Conservation (phyloP, 2,888 invertebrate genomes). For the Pammene aurita region DNA sequence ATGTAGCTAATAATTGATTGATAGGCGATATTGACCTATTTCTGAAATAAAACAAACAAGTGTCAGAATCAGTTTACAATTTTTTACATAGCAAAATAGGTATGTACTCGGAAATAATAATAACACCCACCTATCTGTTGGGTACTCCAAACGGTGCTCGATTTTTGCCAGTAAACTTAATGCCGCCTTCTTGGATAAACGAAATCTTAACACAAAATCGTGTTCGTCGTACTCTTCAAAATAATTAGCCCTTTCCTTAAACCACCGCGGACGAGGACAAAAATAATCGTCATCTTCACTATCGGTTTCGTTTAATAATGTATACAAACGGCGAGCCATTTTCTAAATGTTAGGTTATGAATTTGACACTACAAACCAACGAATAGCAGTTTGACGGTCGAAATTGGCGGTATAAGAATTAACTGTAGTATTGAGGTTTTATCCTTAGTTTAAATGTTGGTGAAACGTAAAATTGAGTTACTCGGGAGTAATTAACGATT, state of each 20-base stretch:
- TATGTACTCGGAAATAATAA: not conserved
- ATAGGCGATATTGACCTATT: not conserved
- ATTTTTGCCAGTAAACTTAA: not conserved
- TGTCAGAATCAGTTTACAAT: not conserved
- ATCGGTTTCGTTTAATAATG: not conserved
- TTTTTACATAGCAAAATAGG: not conserved
- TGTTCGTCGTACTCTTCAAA: not conserved
- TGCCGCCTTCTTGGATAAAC: not conserved
- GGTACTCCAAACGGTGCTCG: slow-evolving; percentile 1
- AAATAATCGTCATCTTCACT: not conserved
- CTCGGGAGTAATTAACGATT: too few species aligned
- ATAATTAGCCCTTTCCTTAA: not conserved
- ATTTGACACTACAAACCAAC: not conserved
- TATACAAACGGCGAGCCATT: not conserved
- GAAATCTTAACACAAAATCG: not conserved
- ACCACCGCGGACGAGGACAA: not conserved
- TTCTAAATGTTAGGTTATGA: not conserved
- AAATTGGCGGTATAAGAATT: too few species aligned
- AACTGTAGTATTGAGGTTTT: too few species aligned
- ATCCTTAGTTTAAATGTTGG: too few species aligned
- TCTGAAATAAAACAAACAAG: not conserved
- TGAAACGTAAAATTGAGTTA: too few species aligned
- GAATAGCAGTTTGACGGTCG: not conserved
- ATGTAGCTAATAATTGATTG: not conserved
- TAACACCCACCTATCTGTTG: not conserved